Conservation (phyloP, 2,113 vertebrate genomes). For the Megaptera novaeangliae region DNA sequence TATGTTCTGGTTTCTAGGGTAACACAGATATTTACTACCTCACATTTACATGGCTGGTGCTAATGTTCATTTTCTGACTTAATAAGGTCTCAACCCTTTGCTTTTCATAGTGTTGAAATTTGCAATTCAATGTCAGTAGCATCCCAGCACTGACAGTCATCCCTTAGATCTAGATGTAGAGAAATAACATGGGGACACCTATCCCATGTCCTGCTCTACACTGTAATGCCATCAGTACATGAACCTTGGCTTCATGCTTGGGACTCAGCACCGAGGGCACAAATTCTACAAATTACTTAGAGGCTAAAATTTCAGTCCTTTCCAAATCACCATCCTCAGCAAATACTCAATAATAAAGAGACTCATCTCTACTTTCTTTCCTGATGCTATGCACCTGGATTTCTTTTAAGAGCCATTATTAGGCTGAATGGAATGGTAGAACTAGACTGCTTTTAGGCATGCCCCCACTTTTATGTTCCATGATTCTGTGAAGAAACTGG, state of each 20-base stretch:
- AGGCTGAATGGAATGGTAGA: not conserved
- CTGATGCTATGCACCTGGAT: not conserved
- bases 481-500: slow-evolving; percentile 13
- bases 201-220: not conserved
- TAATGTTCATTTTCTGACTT: slow-evolving; percentile 54
- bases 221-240: not conserved
- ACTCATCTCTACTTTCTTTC: not conserved
- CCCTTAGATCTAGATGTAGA: not conserved
- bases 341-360: not conserved
- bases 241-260: not conserved
- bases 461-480: not conserved
- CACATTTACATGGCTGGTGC: slow-evolving; percentile 13
- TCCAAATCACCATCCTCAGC: slow-evolving; percentile 3
- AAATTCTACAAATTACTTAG: slow-evolving; percentile 2
- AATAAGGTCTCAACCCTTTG: not conserved
- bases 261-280: not conserved
- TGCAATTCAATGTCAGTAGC: slow-evolving; percentile 34
- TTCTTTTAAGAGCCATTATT: slow-evolving; percentile 47
- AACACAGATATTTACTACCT: slow-evolving; percentile 58
- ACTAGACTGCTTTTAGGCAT: not conserved
- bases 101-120: slow-evolving; percentile 44
- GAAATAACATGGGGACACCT: not conserved
- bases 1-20: slow-evolving; percentile 62
- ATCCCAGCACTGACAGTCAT: not conserved
- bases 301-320: slow-evolving; percentile 5